Evolutionary conservation across 2,113 vertebrate species (phyloP).

Genomic region (Dicaeum eximium): DNA sequence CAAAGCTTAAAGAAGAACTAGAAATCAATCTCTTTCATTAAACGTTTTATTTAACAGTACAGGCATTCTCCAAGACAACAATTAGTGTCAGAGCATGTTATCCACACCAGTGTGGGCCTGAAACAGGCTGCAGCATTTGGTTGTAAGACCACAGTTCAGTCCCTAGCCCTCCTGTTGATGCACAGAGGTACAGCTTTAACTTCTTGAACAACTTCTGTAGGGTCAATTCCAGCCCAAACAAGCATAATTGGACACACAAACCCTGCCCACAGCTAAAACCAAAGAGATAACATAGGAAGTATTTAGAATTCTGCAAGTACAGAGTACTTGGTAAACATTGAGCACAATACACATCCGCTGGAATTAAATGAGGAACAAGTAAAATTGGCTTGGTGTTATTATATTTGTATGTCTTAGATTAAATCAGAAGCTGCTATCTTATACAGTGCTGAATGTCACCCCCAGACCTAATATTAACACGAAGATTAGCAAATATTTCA

Average conservation of each 20-base stretch:
- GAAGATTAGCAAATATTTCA: background rate
- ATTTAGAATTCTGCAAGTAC: background rate
- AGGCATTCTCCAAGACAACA: background rate
- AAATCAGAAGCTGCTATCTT: background rate
- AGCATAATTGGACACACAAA: background rate
- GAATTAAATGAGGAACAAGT: slow-evolving; percentile 3
- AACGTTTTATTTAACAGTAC: background rate
- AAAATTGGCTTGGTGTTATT: background rate
- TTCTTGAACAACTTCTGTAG: background rate
- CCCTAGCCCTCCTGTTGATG: background rate
- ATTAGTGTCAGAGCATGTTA: background rate
- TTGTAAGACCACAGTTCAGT: background rate
- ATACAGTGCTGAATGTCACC: background rate
- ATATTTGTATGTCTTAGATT: background rate
- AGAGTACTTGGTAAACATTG: background rate
- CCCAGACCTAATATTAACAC: background rate
- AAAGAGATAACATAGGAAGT: background rate
- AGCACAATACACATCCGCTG: background rate
- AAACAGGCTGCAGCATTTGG: background rate
- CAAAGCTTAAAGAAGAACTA: background rate
- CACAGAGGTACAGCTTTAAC: background rate
- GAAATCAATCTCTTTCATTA: background rate
- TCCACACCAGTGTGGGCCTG: background rate
- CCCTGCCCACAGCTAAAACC: background rate
- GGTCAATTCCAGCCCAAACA: background rate